phyloP scores from a whole-genome alignment of 1,140 invertebrate species.

The Drosophila pectinifera region DNA sequence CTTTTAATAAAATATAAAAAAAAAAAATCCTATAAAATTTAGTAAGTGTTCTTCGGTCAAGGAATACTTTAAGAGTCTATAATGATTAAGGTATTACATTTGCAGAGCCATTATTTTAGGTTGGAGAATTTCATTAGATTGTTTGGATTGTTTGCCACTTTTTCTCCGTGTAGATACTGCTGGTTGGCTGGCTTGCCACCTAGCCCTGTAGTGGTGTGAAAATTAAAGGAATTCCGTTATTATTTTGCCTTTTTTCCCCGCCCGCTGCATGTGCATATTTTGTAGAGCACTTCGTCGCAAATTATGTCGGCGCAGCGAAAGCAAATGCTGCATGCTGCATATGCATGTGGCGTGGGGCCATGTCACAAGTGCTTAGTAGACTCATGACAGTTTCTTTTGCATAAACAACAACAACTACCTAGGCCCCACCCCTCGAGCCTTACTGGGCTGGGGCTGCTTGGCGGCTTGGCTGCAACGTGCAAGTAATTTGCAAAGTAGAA shows the following conservation, averaged over 20 bases:
- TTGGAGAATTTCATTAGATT: neutral
- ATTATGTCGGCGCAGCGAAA: slow-evolving; percentile 79
- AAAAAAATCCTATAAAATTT: too few relatives aligned
- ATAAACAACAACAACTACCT: slow-evolving; percentile 45
- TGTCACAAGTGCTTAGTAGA: slow-evolving; percentile 81
- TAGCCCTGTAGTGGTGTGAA: slow-evolving; percentile 69
- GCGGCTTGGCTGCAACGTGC: slow-evolving; percentile 59
- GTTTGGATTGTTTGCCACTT: neutral
- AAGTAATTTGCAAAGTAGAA: slow-evolving; percentile 83
- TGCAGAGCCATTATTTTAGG: neutral
- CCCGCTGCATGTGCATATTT: slow-evolving; percentile 45
- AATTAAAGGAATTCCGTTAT: slow-evolving; percentile 84
- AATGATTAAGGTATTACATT: too few relatives aligned
- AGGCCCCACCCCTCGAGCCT: neutral
- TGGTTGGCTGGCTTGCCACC: slow-evolving; percentile 34
- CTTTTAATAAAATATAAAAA: too few relatives aligned
- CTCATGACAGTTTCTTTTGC: slow-evolving; percentile 65
- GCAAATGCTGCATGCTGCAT: slow-evolving; percentile 78
- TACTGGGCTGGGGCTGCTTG: too few relatives aligned
- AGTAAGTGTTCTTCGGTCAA: neutral
- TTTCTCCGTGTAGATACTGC: neutral
- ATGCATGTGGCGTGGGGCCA: slow-evolving; percentile 67
- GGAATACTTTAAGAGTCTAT: neutral
- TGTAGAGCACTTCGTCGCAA: slow-evolving; percentile 75
- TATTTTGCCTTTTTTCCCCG: slow-evolving; percentile 71